Conservation (phyloP, 2,888 invertebrate species). For the Nephrotoma flavescens region DNA sequence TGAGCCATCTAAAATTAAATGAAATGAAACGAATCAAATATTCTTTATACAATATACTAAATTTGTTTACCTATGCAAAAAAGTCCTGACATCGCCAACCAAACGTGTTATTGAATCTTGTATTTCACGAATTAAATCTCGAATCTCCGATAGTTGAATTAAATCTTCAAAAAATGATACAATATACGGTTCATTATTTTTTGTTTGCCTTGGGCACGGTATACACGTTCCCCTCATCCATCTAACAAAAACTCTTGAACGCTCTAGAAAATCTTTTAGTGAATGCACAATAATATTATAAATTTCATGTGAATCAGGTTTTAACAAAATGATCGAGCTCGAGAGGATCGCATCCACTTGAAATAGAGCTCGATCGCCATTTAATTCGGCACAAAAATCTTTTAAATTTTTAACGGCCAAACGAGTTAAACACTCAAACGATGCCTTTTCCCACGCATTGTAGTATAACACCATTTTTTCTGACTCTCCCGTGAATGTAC, state of each 20-base stretch:
- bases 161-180: conserved; percentile 74
- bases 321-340: conserved; percentile 58
- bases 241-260: conserved; percentile 59
- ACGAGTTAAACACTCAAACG: conserved; percentile 51
- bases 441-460: conserved; percentile 64
- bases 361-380: conserved; percentile 46
- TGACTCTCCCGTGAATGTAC: conserved; percentile 60
- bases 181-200: conserved; percentile 31
- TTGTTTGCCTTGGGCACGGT: conserved; percentile 46
- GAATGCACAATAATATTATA: conserved; percentile 61
- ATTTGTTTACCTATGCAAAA: conserved; percentile 7
- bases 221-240: conserved; percentile 78
- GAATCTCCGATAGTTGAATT: conserved; percentile 51
- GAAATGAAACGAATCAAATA: neutral
- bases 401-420: conserved; percentile 57
- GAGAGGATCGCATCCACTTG: conserved; percentile 63
- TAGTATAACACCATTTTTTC: conserved; percentile 64
- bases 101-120: conserved; percentile 51
- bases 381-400: conserved; percentile 44
- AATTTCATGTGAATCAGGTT: conserved; percentile 61
- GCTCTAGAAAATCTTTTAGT: conserved; percentile 62
- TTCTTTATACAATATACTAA: neutral
- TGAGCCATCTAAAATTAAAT: conserved; percentile 43
- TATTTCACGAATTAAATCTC: conserved; percentile 46
- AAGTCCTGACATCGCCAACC: conserved; percentile 36